phyloP scores from a whole-genome alignment of 2,888 invertebrate genomes.

The Yponomeuta sedellus region DNA sequence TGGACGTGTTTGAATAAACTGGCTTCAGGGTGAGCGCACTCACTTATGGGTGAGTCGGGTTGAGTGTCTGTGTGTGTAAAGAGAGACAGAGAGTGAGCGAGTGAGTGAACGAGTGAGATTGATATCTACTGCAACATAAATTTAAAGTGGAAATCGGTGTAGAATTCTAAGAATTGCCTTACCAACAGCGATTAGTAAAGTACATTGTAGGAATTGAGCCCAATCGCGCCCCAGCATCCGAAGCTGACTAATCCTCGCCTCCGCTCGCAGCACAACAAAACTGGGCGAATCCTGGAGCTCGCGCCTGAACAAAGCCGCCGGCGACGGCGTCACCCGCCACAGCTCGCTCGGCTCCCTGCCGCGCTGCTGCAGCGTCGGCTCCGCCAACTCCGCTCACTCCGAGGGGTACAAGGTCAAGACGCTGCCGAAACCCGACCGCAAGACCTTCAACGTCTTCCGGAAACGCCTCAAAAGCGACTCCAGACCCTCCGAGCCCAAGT shows the following conservation, averaged over 20 bases:
- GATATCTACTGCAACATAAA: too few species aligned
- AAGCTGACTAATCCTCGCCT: not conserved
- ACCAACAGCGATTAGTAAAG: too few species aligned
- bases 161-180: too few species aligned
- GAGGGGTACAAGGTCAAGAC: conserved; percentile 26
- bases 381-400: conserved; percentile 25
- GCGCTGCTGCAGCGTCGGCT: conserved; percentile 28
- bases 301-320: conserved; percentile 20
- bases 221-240: too few species aligned
- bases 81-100: too few species aligned
- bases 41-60: too few species aligned
- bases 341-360: conserved; percentile 54
- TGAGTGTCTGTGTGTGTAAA: too few species aligned
- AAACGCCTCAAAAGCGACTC: conserved; percentile 72
- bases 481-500: conserved; percentile 53
- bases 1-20: too few species aligned
- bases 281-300: conserved; percentile 31
- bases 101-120: too few species aligned
- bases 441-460: conserved; percentile 53
- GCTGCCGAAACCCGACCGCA: conserved; percentile 39
- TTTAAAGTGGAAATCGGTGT: too few species aligned
- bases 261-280: conserved; percentile 27
- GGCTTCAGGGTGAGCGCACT: too few species aligned
- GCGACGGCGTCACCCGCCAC: conserved; percentile 40
- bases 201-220: too few species aligned